Evolutionary conservation across 2,888 invertebrate species (phyloP).

Genomic region (Griposia aprilina): DNA sequence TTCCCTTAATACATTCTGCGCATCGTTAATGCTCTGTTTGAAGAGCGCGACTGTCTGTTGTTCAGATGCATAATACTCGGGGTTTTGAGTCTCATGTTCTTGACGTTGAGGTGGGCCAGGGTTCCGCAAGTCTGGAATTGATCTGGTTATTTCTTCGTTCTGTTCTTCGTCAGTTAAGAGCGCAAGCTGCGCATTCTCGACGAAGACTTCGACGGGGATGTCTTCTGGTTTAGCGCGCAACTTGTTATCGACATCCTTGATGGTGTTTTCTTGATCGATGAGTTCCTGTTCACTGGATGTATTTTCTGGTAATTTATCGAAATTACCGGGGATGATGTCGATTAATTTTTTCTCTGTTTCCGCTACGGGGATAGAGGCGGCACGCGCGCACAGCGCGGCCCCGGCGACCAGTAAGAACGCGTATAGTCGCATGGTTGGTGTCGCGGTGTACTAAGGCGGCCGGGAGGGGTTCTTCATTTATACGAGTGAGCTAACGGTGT

Average conservation of each 20-base stretch:
- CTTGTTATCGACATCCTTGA: slow-evolving; percentile 78
- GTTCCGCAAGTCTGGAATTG: slow-evolving; percentile 79
- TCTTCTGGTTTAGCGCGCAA: slow-evolving; percentile 72
- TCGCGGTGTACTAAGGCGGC: slow-evolving; percentile 77
- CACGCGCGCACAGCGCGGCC: slow-evolving; percentile 78
- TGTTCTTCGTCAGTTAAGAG: slow-evolving; percentile 70
- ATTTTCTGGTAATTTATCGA: slow-evolving; percentile 72
- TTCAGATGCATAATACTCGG: slow-evolving; percentile 76
- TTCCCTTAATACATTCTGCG: slow-evolving; percentile 72
- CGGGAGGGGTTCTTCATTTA: slow-evolving; percentile 80
- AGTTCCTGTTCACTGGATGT: slow-evolving; percentile 73
- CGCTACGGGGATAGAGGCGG: slow-evolving; percentile 77
- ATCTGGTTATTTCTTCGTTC: slow-evolving; percentile 76
- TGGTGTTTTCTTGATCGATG: slow-evolving; percentile 72
- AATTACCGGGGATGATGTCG: slow-evolving; percentile 66
- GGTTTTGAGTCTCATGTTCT: slow-evolving; percentile 86
- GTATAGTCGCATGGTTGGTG: slow-evolving; percentile 83
- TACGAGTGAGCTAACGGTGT: slow-evolving; percentile 85
- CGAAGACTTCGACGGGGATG: slow-evolving; percentile 82
- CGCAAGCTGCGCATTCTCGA: slow-evolving; percentile 72
- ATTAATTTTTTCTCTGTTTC: slow-evolving; percentile 65
- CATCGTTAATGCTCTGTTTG: slow-evolving; percentile 77
- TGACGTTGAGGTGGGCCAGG: slow-evolving; percentile 85
- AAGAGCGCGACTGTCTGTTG: slow-evolving; percentile 73
- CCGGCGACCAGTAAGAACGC: slow-evolving; percentile 78